phyloP scores from a whole-genome alignment of 1,140 invertebrate species.

The Drosophila arawakana region DNA sequence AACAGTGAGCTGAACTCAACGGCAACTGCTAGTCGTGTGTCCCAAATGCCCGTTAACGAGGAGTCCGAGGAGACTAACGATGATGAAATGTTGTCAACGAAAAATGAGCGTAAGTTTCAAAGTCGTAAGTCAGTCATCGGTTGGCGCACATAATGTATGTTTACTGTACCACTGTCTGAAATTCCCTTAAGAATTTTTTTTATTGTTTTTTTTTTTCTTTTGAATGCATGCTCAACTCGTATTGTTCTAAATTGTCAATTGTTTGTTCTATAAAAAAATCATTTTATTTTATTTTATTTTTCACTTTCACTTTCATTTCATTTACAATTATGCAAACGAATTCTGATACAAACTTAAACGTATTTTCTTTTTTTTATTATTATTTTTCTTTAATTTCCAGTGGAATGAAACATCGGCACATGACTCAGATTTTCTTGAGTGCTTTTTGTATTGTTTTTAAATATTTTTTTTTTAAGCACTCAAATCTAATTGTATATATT shows the following conservation, averaged over 20 bases:
- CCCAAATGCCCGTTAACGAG: background rate
- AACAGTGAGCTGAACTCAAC: background rate
- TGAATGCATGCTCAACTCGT: background rate
- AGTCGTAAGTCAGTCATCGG: constrained; percentile 11
- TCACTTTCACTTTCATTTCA: background rate
- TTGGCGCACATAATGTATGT: constrained; percentile 24
- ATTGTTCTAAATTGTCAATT: background rate
- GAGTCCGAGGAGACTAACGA: constrained; percentile 11
- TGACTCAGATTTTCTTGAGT: constrained; percentile 2
- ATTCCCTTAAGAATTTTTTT: background rate
- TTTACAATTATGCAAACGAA: too few relatives aligned
- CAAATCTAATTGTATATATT: background rate
- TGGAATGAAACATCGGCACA: constrained; percentile 15
- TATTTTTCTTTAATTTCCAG: constrained; percentile 27
- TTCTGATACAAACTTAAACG: background rate
- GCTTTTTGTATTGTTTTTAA: background rate
- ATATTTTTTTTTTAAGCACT: background rate
- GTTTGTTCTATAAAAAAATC: background rate
- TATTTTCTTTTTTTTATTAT: constrained; percentile 5
- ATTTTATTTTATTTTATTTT: too few relatives aligned
- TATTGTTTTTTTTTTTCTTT: too few relatives aligned
- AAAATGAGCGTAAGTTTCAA: constrained; percentile 38
- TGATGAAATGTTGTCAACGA: constrained; percentile 2
- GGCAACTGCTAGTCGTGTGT: background rate
- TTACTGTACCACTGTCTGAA: background rate